Conservation (phyloP, 2,888 invertebrate species). For the Apamea anceps region DNA sequence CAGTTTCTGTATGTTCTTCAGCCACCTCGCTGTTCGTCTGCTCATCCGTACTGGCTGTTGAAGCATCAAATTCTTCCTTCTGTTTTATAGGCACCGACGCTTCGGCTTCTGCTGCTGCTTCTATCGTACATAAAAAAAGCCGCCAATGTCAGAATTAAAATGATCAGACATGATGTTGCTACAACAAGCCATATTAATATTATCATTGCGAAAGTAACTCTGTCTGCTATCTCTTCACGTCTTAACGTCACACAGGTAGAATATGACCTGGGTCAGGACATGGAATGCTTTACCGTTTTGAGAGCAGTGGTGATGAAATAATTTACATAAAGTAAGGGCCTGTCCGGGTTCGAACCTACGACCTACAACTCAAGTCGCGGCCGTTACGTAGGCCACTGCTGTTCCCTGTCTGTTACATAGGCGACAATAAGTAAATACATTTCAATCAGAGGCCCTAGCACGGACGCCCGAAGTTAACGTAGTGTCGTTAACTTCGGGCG, state of each 20-base stretch:
- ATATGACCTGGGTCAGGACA: background rate
- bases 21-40: slow-evolving; percentile 62
- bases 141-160: background rate
- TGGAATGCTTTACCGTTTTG: background rate
- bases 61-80: slow-evolving; percentile 72
- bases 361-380: too few relatives aligned
- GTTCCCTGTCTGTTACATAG: background rate
- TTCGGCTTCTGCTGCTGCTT: slow-evolving; percentile 67
- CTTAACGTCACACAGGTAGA: background rate
- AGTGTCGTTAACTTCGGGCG: too few relatives aligned
- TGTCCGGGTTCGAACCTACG: too few relatives aligned
- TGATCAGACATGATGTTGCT: background rate
- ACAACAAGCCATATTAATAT: background rate
- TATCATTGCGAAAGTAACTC: background rate
- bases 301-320: too few relatives aligned
- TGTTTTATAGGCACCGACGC: slow-evolving; percentile 72
- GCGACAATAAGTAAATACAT: background rate
- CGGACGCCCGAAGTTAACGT: too few relatives aligned
- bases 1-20: slow-evolving; percentile 68
- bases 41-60: slow-evolving; percentile 65
- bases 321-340: too few relatives aligned
- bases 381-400: too few relatives aligned
- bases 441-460: background rate
- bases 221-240: background rate
- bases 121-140: background rate